Percentiles rank a stretch among this genome's conserved stretches.
These are phyloP conservation scores for Myotis lucifugus DNA, from an alignment of 2,113 vertebrate species.

Conservation along the genomic window DNA sequence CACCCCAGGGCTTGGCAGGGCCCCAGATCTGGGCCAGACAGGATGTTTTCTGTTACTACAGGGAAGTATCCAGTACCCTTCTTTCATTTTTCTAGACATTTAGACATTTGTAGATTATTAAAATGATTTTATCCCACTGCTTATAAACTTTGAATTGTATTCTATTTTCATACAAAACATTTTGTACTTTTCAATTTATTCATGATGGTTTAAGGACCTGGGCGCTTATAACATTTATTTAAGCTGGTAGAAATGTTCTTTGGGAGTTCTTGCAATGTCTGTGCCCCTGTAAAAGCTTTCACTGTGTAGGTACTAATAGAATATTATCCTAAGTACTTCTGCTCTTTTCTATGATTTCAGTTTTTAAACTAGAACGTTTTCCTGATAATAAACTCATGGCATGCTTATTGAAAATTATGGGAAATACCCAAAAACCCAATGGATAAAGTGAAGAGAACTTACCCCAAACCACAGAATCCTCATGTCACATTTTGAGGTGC, in stretches of 20 bases:
- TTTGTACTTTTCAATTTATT: not conserved
- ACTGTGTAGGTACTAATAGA: not conserved
- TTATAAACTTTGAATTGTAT: not conserved
- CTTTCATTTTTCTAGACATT: not conserved
- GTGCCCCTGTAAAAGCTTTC: not conserved
- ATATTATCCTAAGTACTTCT: not conserved
- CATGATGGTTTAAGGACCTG: not conserved
- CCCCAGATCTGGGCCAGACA: rapidly evolving
- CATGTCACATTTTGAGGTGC: rapidly evolving
- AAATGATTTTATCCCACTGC: not conserved
- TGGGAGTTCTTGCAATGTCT: not conserved
- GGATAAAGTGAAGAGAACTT: not conserved
- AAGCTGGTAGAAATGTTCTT: not conserved
- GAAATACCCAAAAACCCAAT: not conserved
- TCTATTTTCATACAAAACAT: not conserved
- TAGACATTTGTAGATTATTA: not conserved
- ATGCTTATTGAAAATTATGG: not conserved
- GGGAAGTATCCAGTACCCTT: rapidly evolving
- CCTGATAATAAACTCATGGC: not conserved
- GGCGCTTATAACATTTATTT: not conserved
- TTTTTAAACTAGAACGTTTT: not conserved
- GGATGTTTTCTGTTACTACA: rapidly evolving
- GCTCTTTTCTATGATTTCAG: not conserved
- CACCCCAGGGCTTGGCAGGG: rapidly evolving
- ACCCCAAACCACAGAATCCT: rapidly evolving